Evolutionary conservation across 2,888 invertebrate species (phyloP).

Genomic region (Lepidochitona cinerea): DNA sequence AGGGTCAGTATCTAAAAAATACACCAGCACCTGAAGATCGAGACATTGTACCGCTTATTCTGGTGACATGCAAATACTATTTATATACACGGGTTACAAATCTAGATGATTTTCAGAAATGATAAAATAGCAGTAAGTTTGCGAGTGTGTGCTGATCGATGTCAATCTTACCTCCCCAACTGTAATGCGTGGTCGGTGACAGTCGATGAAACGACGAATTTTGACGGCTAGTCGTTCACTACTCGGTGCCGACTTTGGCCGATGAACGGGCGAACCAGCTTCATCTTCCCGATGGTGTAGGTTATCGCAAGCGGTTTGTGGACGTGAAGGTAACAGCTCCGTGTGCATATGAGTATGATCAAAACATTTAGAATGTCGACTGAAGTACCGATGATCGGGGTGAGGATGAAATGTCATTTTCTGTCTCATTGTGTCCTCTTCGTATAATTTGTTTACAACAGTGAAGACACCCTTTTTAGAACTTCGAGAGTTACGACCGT

Average conservation of each 20-base stretch:
- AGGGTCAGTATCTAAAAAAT: too few relatives aligned
- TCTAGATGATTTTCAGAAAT: too few relatives aligned
- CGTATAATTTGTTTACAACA: constrained; percentile 45
- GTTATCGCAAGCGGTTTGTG: constrained; percentile 44
- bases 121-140: too few relatives aligned
- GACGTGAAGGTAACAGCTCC: constrained; percentile 37
- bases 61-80: too few relatives aligned
- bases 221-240: constrained; percentile 29
- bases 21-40: too few relatives aligned
- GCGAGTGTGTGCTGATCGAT: too few relatives aligned
- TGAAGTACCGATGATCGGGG: constrained; percentile 49
- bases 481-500: constrained; percentile 6
- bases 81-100: too few relatives aligned
- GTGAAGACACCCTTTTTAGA: constrained; percentile 36
- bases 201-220: constrained; percentile 46
- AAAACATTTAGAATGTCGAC: constrained; percentile 52
- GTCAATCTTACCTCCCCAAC: constrained; percentile 49
- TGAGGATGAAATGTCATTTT: constrained; percentile 41
- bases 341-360: constrained; percentile 47
- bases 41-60: too few relatives aligned
- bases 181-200: constrained; percentile 50
- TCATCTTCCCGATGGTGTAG: constrained; percentile 22
- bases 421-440: constrained; percentile 28
- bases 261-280: constrained; percentile 11
- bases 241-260: constrained; percentile 29